A percentile compares a stretch with the other conserved stretches of the same genome.
These are phyloP conservation scores for Cryptops parisi DNA, from an alignment of 2,888 invertebrate species.

Conservation along the genomic window DNA sequence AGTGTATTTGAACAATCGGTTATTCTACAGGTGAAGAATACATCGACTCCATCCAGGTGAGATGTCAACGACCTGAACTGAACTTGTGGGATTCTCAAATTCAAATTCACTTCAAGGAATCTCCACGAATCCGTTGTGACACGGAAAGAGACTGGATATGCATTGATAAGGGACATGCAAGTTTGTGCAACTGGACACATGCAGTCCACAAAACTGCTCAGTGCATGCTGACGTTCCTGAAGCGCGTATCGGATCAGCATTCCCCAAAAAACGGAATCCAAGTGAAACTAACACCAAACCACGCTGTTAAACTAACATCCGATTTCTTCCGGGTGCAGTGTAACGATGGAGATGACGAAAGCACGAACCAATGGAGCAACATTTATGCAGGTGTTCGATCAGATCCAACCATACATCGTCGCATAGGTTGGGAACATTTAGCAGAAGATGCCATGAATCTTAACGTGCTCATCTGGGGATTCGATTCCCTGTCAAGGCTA, in stretches of 20 bases:
- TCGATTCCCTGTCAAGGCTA: constrained; percentile 74
- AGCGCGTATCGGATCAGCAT: not conserved
- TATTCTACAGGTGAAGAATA: too few species aligned
- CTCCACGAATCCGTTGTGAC: constrained; percentile 49
- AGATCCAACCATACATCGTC: constrained; percentile 34
- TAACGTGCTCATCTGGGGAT: constrained; percentile 71
- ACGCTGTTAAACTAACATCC: not conserved
- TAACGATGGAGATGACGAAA: constrained; percentile 1
- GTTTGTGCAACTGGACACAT: not conserved
- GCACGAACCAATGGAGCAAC: constrained; percentile 54
- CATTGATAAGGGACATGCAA: not conserved
- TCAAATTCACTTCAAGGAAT: constrained; percentile 49
- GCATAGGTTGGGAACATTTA: constrained; percentile 37
- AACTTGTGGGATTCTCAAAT: too few species aligned
- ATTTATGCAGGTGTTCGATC: constrained; percentile 46
- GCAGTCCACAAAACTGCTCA: not conserved
- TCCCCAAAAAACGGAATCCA: too few species aligned
- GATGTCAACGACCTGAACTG: constrained; percentile 55
- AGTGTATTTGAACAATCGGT: too few species aligned
- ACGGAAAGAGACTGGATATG: constrained; percentile 53
- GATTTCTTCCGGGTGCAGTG: constrained; percentile 5
- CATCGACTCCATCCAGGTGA: too few species aligned
- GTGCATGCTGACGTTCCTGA: constrained; percentile 2
- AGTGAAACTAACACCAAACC: not conserved
- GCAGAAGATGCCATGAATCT: constrained; percentile 38